Conservation (phyloP, 1,140 invertebrate species). For the Drosophila malerkotliana region DNA sequence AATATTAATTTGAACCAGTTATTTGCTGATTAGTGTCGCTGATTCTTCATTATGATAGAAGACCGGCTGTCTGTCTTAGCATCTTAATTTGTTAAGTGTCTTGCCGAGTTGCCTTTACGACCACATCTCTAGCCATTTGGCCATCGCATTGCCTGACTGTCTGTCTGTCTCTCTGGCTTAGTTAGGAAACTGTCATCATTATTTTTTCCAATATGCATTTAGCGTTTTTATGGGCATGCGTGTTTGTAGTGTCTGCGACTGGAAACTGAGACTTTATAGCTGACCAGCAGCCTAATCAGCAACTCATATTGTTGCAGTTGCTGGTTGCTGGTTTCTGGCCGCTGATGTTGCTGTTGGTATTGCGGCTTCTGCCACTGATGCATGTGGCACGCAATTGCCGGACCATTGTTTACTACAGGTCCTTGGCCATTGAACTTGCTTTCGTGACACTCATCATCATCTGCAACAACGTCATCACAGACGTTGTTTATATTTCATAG, state of each 20-base stretch:
- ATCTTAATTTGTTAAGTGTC: conserved; percentile 75
- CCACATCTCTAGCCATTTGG: conserved; percentile 19
- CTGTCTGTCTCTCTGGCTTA: conserved; percentile 60
- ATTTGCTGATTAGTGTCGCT: conserved; percentile 40
- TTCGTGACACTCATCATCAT: conserved; percentile 73
- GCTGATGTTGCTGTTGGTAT: conserved; percentile 16
- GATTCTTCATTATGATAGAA: conserved; percentile 36
- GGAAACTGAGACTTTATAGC: conserved; percentile 20
- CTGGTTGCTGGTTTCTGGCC: conserved; percentile 7
- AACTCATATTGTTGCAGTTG: conserved; percentile 70
- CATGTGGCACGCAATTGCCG: conserved; percentile 75
- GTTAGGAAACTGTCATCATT: conserved; percentile 79
- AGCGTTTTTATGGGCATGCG: conserved; percentile 77
- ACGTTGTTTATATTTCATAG: conserved; percentile 71
- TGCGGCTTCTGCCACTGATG: conserved; percentile 44
- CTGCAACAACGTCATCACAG: conserved; percentile 56
- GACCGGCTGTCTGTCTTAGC: conserved; percentile 30
- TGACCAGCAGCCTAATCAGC: conserved; percentile 70
- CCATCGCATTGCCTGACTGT: conserved; percentile 42
- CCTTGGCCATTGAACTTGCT: conserved; percentile 77
- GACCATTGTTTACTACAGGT: conserved; percentile 58
- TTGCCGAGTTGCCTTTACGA: conserved; percentile 13
- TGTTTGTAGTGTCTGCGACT: conserved; percentile 46
- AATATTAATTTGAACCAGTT: conserved; percentile 3
- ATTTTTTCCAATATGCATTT: conserved; percentile 80